Conservation (phyloP, 2,888 invertebrate genomes). For the Anodontia alba region DNA sequence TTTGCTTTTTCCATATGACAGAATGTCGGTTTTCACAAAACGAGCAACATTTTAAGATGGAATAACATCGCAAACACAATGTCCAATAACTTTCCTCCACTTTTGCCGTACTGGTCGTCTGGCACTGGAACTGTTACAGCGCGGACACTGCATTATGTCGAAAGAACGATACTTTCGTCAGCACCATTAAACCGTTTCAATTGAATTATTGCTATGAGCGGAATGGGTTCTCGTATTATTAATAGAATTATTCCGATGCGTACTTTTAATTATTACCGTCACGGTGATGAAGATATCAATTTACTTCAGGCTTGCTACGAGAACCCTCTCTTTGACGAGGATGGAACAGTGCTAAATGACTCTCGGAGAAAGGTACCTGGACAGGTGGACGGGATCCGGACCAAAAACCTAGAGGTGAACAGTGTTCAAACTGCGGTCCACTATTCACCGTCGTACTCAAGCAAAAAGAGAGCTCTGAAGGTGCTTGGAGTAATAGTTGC, state of each 20-base stretch:
- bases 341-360: slow-evolving; percentile 53
- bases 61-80: slow-evolving; percentile 1
- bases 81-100: background rate
- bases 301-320: slow-evolving; percentile 81
- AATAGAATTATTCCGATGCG: slow-evolving; percentile 65
- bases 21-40: too few relatives aligned
- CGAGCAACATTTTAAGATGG: background rate
- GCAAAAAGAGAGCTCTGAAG: slow-evolving; percentile 39
- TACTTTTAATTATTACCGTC: slow-evolving; percentile 59
- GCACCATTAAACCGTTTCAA: background rate
- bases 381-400: slow-evolving; percentile 46
- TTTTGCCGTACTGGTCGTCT: background rate
- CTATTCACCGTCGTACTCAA: slow-evolving; percentile 34
- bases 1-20: too few relatives aligned
- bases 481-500: slow-evolving; percentile 37
- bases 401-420: slow-evolving; percentile 54
- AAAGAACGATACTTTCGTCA: background rate
- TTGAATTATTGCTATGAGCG: background rate
- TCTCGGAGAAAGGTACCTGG: slow-evolving; percentile 52
- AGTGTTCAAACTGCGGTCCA: slow-evolving; percentile 56
- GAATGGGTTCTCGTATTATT: slow-evolving; percentile 58
- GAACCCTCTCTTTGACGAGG: slow-evolving; percentile 77
- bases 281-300: slow-evolving; percentile 73
- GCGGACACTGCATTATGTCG: background rate
- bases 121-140: background rate